Percentiles rank a stretch among this genome's conserved stretches.
phyloP scores from a whole-genome alignment of 2,113 vertebrate species.

The human region DNA sequence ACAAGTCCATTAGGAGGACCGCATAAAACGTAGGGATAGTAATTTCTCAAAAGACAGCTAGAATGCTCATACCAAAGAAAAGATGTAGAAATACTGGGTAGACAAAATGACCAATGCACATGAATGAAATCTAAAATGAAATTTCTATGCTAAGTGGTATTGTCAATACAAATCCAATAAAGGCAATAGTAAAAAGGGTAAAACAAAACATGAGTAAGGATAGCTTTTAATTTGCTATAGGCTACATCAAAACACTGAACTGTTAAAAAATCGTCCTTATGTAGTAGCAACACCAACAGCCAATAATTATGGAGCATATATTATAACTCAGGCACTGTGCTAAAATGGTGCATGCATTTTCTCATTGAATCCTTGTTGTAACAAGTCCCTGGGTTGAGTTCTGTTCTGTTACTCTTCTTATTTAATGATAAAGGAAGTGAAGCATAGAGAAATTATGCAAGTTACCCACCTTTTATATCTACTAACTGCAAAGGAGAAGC shows the following conservation, averaged over 20 bases:
- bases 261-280: not conserved
- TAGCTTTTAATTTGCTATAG: not conserved
- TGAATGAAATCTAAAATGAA: not conserved
- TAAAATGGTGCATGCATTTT: not conserved
- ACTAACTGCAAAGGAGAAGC: not conserved
- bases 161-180: not conserved
- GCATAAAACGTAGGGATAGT: not conserved
- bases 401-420: not conserved
- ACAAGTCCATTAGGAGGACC: not conserved
- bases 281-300: not conserved
- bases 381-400: not conserved
- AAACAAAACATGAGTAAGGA: not conserved
- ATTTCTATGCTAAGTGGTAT: not conserved
- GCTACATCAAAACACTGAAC: not conserved
- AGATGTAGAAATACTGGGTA: not conserved
- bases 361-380: not conserved
- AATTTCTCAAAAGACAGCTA: not conserved
- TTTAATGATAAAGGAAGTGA: not conserved
- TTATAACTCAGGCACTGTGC: not conserved
- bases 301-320: not conserved
- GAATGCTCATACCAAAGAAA: not conserved
- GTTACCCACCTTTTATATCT: not conserved
- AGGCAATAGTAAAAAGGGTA: not conserved
- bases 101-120: not conserved
- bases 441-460: not conserved